Conservation (phyloP, 2,113 vertebrate genomes). For the Mus spicilegus region DNA sequence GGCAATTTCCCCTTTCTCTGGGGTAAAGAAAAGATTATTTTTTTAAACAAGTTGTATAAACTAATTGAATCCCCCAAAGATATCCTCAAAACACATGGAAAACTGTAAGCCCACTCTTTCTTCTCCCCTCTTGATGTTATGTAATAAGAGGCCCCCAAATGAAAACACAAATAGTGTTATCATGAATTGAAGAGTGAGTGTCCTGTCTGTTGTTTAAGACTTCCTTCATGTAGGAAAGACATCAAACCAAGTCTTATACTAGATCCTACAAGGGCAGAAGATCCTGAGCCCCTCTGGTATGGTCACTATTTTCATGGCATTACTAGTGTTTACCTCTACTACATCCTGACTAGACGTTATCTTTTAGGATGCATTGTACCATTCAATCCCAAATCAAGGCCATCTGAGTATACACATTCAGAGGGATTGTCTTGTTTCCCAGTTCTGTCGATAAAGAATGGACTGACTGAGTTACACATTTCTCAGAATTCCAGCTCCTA, state of each 20-base stretch:
- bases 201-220: not conserved
- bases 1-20: conserved; percentile 10
- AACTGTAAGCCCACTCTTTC: not conserved
- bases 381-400: not conserved
- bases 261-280: not conserved
- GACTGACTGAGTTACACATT: not conserved
- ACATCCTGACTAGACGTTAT: not conserved
- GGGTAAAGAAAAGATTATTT: conserved; percentile 50
- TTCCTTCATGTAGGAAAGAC: not conserved
- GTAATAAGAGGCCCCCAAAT: not conserved
- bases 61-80: conserved; percentile 41
- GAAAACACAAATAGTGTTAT: not conserved
- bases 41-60: conserved; percentile 54
- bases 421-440: not conserved
- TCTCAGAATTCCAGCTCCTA: not conserved
- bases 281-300: not conserved
- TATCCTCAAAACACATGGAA: not conserved
- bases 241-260: not conserved
- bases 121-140: not conserved
- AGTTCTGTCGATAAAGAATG: not conserved
- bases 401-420: not conserved
- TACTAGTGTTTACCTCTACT: not conserved
- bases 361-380: not conserved
- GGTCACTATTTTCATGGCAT: not conserved
- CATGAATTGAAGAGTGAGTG: not conserved